phyloP scores from a whole-genome alignment of 2,888 invertebrate species.

The Reticulitermes lucifugus region DNA sequence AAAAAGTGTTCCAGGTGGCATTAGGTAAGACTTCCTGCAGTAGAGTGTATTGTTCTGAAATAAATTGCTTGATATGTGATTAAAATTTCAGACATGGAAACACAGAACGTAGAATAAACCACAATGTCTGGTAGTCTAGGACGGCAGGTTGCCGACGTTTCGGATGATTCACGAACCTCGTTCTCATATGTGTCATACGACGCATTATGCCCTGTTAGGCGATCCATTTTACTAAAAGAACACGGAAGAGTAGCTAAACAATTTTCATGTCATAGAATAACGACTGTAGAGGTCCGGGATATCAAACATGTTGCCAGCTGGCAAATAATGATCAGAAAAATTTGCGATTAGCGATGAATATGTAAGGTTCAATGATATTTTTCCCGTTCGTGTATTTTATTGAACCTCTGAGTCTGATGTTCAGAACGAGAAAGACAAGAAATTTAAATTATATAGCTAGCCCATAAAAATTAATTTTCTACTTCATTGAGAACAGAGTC shows the following conservation, averaged over 20 bases:
- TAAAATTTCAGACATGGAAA: too few species aligned
- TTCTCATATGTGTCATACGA: constrained; percentile 19
- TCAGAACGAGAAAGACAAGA: too few species aligned
- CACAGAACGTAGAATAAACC: neutral
- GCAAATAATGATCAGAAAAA: neutral
- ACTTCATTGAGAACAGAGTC: too few species aligned
- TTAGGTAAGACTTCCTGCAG: too few species aligned
- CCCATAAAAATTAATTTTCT: too few species aligned
- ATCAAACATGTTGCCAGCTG: neutral
- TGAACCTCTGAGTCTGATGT: neutral
- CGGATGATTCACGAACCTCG: constrained; percentile 10
- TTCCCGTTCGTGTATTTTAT: neutral
- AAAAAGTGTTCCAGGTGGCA: too few species aligned
- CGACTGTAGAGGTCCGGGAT: neutral
- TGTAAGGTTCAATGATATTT: neutral
- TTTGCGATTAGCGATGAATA: too few species aligned
- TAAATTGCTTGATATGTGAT: too few species aligned
- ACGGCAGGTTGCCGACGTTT: constrained; percentile 3
- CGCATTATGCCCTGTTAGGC: neutral
- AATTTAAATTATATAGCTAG: too few species aligned
- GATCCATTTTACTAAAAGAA: neutral
- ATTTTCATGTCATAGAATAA: neutral
- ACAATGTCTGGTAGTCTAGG: constrained; percentile 1
- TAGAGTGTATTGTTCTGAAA: too few species aligned
- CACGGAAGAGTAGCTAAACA: neutral